phyloP scores from a whole-genome alignment of 2,888 invertebrate species.

The Acrobasis repandana region DNA sequence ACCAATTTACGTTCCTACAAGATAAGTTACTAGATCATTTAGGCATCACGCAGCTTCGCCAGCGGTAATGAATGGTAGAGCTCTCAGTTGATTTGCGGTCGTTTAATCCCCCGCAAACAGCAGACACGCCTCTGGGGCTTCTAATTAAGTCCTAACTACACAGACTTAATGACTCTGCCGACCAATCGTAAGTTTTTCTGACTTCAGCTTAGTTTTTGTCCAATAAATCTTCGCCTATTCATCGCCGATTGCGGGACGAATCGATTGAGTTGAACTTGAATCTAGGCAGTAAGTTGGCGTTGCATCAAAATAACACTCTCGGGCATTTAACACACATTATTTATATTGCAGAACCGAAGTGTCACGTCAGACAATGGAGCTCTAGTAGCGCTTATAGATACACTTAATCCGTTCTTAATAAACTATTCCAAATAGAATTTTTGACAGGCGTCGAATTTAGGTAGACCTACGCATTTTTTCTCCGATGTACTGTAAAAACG shows the following conservation, averaged over 20 bases:
- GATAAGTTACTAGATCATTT: too few relatives aligned
- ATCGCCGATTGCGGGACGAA: constrained; percentile 9
- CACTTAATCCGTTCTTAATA: too few relatives aligned
- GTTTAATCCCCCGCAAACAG: constrained; percentile 19
- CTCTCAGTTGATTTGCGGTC: constrained; percentile 22
- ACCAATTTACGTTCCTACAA: too few relatives aligned
- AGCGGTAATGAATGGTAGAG: constrained; percentile 18
- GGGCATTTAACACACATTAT: constrained; percentile 30
- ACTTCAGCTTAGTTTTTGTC: neutral
- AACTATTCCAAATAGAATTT: too few relatives aligned
- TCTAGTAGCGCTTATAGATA: too few relatives aligned
- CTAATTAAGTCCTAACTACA: constrained; percentile 25
- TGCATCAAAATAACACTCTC: constrained; percentile 44
- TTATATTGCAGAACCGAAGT: constrained; percentile 1
- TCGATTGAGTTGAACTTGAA: constrained; percentile 16
- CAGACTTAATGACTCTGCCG: constrained; percentile 10
- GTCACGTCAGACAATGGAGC: neutral
- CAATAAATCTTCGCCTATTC: constrained; percentile 8
- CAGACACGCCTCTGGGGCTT: constrained; percentile 17
- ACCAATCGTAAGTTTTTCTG: constrained; percentile 10
- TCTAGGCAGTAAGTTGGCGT: constrained; percentile 27
- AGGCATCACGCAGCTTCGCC: neutral
- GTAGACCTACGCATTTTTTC: too few relatives aligned
- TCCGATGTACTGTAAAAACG: too few relatives aligned
- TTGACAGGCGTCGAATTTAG: too few relatives aligned